Conservation (phyloP, 2,888 invertebrate species). For the Aplocera efformata region DNA sequence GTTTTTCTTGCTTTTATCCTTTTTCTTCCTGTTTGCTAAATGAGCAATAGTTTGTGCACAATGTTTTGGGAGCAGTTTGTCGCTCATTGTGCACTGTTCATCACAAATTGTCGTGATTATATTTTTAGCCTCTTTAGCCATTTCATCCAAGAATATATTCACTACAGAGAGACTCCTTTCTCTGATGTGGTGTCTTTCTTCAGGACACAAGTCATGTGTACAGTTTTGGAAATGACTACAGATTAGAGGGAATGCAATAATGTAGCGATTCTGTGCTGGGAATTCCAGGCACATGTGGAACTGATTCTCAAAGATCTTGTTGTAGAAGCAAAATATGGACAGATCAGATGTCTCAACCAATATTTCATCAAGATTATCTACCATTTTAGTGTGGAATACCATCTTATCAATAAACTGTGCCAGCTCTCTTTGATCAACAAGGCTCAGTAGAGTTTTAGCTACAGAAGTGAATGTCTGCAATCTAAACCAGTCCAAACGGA, state of each 20-base stretch:
- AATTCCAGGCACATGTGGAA: slow-evolving; percentile 99
- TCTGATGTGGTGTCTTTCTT: slow-evolving; percentile 97
- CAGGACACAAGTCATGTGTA: slow-evolving; percentile 98
- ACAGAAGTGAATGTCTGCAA: slow-evolving; percentile 96
- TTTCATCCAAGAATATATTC: slow-evolving; percentile 98
- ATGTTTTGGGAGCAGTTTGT: slow-evolving; percentile 96
- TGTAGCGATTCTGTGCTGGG: slow-evolving; percentile 98
- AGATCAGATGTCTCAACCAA: slow-evolving; percentile 98
- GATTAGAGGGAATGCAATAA: slow-evolving; percentile 98
- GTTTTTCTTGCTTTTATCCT: slow-evolving; percentile 94
- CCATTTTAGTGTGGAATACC: slow-evolving; percentile 98
- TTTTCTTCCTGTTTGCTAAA: slow-evolving; percentile 93
- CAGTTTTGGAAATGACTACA: slow-evolving; percentile 99
- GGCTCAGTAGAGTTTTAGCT: slow-evolving; percentile 87
- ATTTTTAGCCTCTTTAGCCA: slow-evolving; percentile 99
- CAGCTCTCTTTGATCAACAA: slow-evolving; percentile 91
- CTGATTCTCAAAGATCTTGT: slow-evolving; percentile 97
- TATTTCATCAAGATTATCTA: slow-evolving; percentile 98
- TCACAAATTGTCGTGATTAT: slow-evolving; percentile 99
- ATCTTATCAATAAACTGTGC: slow-evolving; percentile 96
- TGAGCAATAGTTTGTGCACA: slow-evolving; percentile 95
- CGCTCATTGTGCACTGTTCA: slow-evolving; percentile 98
- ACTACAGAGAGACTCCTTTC: slow-evolving; percentile 97
- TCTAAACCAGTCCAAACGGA: slow-evolving; percentile 98
- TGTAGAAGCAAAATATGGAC: slow-evolving; percentile 98